phyloP scores from a whole-genome alignment of 1,140 invertebrate genomes.

The Harlomillsia oculata region DNA sequence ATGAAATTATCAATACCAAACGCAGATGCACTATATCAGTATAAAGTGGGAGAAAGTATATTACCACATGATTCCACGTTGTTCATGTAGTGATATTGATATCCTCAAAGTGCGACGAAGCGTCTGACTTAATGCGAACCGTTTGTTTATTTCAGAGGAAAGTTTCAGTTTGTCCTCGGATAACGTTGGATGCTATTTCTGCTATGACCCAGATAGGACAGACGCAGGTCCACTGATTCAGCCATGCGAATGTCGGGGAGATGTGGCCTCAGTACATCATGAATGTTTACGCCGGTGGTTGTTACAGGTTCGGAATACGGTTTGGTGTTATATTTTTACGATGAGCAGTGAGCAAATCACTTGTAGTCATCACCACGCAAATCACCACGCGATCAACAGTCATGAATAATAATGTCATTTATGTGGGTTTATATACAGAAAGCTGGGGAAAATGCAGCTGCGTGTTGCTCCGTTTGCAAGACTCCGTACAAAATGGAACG shows the following conservation, averaged over 20 bases:
- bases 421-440: slow-evolving; percentile 1
- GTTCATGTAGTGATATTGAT: no score
- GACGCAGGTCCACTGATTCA: slow-evolving; percentile 72
- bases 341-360: no score
- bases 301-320: slow-evolving; percentile 47
- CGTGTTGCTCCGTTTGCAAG: slow-evolving; percentile 67
- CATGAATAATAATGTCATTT: not conserved
- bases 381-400: not conserved
- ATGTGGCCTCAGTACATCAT: slow-evolving; percentile 63
- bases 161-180: slow-evolving; percentile 27
- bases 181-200: slow-evolving; percentile 77
- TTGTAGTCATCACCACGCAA: not conserved
- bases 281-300: slow-evolving; percentile 83
- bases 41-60: no score
- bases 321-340: not conserved
- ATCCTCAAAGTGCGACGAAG: no score
- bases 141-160: slow-evolving; percentile 18
- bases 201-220: slow-evolving; percentile 69
- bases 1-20: no score
- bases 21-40: no score
- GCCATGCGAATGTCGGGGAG: slow-evolving; percentile 80
- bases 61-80: no score
- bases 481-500: slow-evolving; percentile 63
- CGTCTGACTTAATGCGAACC: no score
- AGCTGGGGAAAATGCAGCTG: slow-evolving; percentile 20